Evolutionary conservation across 2,888 invertebrate genomes (phyloP).

Genomic region (Hofmannophila pseudospretella): DNA sequence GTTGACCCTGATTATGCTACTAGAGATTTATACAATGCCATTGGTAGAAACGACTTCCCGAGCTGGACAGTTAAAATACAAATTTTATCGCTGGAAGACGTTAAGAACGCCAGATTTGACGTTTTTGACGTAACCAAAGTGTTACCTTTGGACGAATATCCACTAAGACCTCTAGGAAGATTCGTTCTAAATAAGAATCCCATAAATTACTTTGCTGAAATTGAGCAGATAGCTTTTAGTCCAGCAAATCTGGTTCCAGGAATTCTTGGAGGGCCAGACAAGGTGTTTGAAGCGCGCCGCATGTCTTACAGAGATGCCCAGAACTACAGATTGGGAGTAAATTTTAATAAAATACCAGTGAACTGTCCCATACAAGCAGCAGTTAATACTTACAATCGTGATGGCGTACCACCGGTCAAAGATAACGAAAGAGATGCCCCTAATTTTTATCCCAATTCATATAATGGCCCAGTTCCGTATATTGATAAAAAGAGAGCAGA

Average conservation of each 20-base stretch:
- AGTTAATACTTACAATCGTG: slow-evolving; percentile 83
- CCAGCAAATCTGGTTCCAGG: slow-evolving; percentile 92
- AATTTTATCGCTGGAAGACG: slow-evolving; percentile 88
- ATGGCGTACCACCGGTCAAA: slow-evolving; percentile 84
- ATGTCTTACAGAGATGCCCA: slow-evolving; percentile 93
- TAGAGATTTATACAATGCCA: slow-evolving; percentile 91
- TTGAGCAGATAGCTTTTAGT: slow-evolving; percentile 91
- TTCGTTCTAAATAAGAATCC: slow-evolving; percentile 90
- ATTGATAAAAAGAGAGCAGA: slow-evolving; percentile 71
- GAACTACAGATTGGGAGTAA: slow-evolving; percentile 87
- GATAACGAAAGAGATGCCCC: slow-evolving; percentile 90
- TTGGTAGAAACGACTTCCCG: slow-evolving; percentile 83
- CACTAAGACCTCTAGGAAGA: slow-evolving; percentile 88
- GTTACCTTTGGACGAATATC: slow-evolving; percentile 85
- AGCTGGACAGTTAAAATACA: slow-evolving; percentile 88
- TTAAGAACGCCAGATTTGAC: slow-evolving; percentile 85
- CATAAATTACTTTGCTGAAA: slow-evolving; percentile 90
- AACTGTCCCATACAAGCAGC: slow-evolving; percentile 88
- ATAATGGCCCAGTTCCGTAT: slow-evolving; percentile 85
- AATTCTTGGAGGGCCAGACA: slow-evolving; percentile 91
- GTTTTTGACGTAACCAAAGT: slow-evolving; percentile 94
- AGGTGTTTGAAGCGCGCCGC: slow-evolving; percentile 88
- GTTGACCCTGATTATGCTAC: slow-evolving; percentile 91
- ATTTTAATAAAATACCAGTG: slow-evolving; percentile 91
- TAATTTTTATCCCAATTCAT: slow-evolving; percentile 96